Base-by-base conservation (phyloP, 2,888 invertebrate species). In the Clostera curtula region DNA sequence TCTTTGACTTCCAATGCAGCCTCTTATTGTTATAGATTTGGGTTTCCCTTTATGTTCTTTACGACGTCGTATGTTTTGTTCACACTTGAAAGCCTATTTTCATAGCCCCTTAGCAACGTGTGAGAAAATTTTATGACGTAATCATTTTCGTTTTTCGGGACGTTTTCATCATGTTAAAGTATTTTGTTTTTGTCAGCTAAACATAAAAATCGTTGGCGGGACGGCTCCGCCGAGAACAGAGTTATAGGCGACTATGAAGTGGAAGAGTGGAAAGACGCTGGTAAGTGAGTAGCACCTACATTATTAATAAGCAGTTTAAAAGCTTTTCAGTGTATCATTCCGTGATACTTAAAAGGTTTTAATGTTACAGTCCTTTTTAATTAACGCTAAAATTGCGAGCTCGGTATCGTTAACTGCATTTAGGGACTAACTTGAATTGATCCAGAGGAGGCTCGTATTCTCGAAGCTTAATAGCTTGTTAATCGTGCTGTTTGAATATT, bases 231-330 rank as follows among this genome's bases (percentile, higher is more conserved):
- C 37, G 87, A 88, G 59, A 86, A 87, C 61, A 85, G 88, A 75
- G 86, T 88, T 44, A 77, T 87, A 42, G 85, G 85, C 45, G 91
- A 90, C 76, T 90, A 90, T 69, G 90, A 89, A 55, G 86, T 90
- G 48, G 90, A 90, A 74, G 90, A 90, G 73, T 90, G 90, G 90
- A 88, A 89, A 70, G 88, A 90, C 70, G 84, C 88, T 70, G 88
- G 89, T 88, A 62, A 85, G 86, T 60, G 20, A 23, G 16, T 8
- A 25, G 27, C 25, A 26, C 20, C 19, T 39, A 33, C 35, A 37
- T 47, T 40, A 42, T 36, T 47, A n/a, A n/a, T n/a, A 24, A 43
- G 32, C 28, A 36, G 28, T 45, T 36, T 34, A 34, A 46, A 40
- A 46, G 40, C 40, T 21, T 40, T 43, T 43, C 31, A 31, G 30